Percentiles rank a stretch among this genome's conserved stretches.
These are phyloP conservation scores for Xyrauchen texanus DNA, from an alignment of 2,113 vertebrate genomes.

Conservation along the genomic window DNA sequence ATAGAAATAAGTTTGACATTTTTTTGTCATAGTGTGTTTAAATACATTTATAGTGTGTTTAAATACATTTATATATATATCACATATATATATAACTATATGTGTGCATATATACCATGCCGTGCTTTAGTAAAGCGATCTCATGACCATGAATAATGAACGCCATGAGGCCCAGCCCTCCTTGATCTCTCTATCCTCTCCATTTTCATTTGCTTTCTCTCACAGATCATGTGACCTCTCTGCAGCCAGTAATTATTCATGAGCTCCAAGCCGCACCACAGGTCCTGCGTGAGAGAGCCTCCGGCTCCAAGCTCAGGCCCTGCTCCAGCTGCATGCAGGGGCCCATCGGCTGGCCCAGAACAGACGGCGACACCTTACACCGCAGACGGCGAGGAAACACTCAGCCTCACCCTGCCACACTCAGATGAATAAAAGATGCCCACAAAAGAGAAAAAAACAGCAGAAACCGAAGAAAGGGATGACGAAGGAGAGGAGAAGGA, in stretches of 20 bases:
- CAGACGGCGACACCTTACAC: slow-evolving; percentile 77
- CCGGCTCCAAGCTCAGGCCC: slow-evolving; percentile 45
- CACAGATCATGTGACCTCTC: slow-evolving; percentile 43
- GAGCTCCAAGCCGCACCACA: slow-evolving; percentile 6
- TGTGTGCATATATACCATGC: slow-evolving; percentile 28
- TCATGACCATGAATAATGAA: slow-evolving; percentile 93
- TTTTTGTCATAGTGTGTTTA: no score
- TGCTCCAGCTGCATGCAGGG: slow-evolving; percentile 48
- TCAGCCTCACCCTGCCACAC: slow-evolving; percentile 33
- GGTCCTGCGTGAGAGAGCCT: slow-evolving; percentile 30
- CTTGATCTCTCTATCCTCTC: slow-evolving; percentile 52
- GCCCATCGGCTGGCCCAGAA: slow-evolving; percentile 59
- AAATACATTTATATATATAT: neutral
- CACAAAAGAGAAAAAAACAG: slow-evolving; percentile 80
- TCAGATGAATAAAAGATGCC: slow-evolving; percentile 88
- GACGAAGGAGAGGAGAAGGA: slow-evolving; percentile 67
- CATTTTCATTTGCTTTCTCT: slow-evolving; percentile 61
- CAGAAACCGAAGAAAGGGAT: slow-evolving; percentile 74
- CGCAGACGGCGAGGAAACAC: slow-evolving; percentile 51
- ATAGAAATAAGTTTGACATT: no score
- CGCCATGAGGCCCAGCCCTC: slow-evolving; percentile 73
- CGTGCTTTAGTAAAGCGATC: slow-evolving; percentile 87
- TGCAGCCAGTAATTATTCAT: slow-evolving; percentile 50
- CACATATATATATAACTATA: neutral
- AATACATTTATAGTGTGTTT: no score